Evolutionary conservation across 2,888 invertebrate species (phyloP), one percentile per base, ranked within the genome.

Genomic region (Lathronympha strigana): DNA sequence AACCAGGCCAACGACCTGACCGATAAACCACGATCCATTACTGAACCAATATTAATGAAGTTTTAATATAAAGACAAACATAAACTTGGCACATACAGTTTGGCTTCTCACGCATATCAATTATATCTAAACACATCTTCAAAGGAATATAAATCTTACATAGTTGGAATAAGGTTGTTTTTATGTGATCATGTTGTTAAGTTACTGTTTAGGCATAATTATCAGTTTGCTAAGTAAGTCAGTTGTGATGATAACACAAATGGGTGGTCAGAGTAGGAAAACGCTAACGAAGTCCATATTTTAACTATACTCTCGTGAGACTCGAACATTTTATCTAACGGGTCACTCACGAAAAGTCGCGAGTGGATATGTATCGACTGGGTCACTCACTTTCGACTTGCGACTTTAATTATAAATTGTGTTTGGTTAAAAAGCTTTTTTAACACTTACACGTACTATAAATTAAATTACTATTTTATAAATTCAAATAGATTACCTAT

Each of bases 171-270:
- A 31, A 53, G 66, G 68, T 47, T 13, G 15, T 68, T 61, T 66
- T n/a, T 11, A 6, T 4, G 5, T 0, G 11, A 1, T n/a, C 43
- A 17, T 11, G n/a, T 9, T 43, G 53, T 51, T 68, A 71, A 70
- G 71, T 72, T 72, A 73, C 71, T 66, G 71, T 76, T 75, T 73
- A 76, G 67, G 71, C 69, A 73, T 72, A 72, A 77, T 84, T 84
- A 84, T 78, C 83, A 67, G 67, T 36, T 62, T 43, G 73, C 79
- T 83, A 82, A 84, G 75, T 80, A 82, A 78, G 77, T 73, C 76
- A 72, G 79, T 75, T 72, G 75, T 74, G 69, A 76, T 79, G 83
- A 78, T 84, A 84, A 81, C 79, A 69, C 73, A 69, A 72, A 75
- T 23, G 47, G 23, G 21, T 72, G 61, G 69, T 66, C 23, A 25